Conservation (phyloP, 2,797 vertebrate species). For the Rousettus madagascariensis region DNA sequence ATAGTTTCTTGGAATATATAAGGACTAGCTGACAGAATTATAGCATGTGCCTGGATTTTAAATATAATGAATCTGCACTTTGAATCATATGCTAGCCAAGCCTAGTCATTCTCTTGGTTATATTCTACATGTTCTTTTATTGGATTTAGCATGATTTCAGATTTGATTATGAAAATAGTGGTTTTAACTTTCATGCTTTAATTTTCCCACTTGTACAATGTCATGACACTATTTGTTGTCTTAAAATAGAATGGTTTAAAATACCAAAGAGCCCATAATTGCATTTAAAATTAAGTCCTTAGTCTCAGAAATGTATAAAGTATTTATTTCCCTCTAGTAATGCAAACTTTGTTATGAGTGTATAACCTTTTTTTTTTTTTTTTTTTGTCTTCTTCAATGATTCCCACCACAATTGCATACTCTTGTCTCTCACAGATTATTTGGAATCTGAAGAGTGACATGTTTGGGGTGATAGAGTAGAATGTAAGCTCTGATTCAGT, state of each 20-base stretch:
- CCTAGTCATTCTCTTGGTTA: neutral
- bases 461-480: neutral
- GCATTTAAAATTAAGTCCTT: constrained; percentile 58
- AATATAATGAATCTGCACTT: constrained; percentile 41
- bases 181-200: constrained; percentile 41
- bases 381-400: neutral
- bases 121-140: constrained; percentile 9
- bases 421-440: neutral
- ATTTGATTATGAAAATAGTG: constrained; percentile 43
- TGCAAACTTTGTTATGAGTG: constrained; percentile 8
- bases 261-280: constrained; percentile 54
- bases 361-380: neutral
- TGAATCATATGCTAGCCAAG: neutral
- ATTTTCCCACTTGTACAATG: constrained; percentile 50
- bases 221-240: constrained; percentile 63
- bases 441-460: neutral
- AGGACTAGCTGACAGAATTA: constrained; percentile 6
- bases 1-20: neutral
- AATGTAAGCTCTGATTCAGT: neutral
- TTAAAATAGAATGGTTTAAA: constrained; percentile 66
- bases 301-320: constrained; percentile 53
- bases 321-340: constrained; percentile 67
- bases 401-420: neutral
- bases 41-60: neutral
- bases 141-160: constrained; percentile 65